Conservation (phyloP, 1,140 invertebrate species). For the Pteromalus puparum region DNA sequence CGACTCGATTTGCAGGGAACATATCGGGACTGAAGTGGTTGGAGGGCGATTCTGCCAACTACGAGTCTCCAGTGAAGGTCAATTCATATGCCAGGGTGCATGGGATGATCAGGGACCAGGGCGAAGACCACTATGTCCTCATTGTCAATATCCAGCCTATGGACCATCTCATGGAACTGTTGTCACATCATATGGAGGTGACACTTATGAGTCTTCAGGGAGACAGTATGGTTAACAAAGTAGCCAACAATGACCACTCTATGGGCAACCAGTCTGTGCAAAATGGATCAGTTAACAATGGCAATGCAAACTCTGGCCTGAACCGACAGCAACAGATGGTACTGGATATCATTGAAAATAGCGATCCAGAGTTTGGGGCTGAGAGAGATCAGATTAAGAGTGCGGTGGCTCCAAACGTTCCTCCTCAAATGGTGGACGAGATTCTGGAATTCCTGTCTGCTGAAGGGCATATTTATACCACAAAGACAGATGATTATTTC, state of each 20-base stretch:
- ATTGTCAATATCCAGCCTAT: conserved; percentile 63
- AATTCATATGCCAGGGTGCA: conserved; percentile 62
- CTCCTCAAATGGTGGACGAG: conserved; percentile 62
- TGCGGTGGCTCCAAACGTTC: conserved; percentile 48
- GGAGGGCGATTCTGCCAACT: conserved; percentile 60
- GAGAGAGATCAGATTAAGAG: conserved; percentile 63
- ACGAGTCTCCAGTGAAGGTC: conserved; percentile 47
- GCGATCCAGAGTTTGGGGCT: conserved; percentile 65
- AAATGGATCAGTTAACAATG: neutral
- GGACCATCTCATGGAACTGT: conserved; percentile 59
- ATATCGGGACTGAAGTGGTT: conserved; percentile 69
- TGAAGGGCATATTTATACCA: conserved; percentile 74
- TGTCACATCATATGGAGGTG: conserved; percentile 66
- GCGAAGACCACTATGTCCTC: conserved; percentile 60
- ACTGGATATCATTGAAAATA: conserved; percentile 65
- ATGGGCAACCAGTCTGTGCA: conserved; percentile 7
- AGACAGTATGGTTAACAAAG: conserved; percentile 52
- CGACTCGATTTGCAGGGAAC: conserved; percentile 56
- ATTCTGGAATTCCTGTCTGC: conserved; percentile 70
- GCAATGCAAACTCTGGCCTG: conserved; percentile 52
- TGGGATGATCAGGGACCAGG: conserved; percentile 65
- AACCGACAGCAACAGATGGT: conserved; percentile 61
- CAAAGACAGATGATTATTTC: conserved; percentile 71
- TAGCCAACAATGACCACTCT: conserved; percentile 36
- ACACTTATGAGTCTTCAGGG: conserved; percentile 55